These are phyloP conservation scores for Esox lucius DNA, from an alignment of 2,797 vertebrate species.

Conservation along the genomic window DNA sequence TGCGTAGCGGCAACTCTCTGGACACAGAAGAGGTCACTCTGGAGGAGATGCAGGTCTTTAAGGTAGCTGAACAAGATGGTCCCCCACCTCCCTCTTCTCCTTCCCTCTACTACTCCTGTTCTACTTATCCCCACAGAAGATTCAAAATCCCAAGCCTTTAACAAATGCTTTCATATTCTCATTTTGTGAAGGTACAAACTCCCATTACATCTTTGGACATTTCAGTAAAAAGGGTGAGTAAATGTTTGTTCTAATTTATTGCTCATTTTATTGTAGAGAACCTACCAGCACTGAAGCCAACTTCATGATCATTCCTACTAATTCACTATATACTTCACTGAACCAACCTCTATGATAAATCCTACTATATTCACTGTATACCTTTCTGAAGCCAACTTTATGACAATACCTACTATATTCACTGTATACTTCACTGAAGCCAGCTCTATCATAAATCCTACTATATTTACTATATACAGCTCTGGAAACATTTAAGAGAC, in stretches of 20 bases:
- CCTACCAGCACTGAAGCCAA: neutral
- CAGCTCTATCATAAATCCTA: too few species aligned
- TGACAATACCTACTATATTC: too few species aligned
- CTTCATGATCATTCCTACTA: neutral
- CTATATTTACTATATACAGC: too few species aligned
- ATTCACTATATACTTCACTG: too few species aligned
- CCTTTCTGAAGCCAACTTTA: too few species aligned
- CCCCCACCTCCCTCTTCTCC: neutral
- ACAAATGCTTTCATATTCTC: constrained; percentile 2
- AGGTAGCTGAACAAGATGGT: constrained; percentile 70
- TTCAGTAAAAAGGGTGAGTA: constrained; percentile 91
- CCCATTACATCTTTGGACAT: constrained; percentile 91
- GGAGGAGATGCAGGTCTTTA: constrained; percentile 94
- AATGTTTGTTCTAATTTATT: neutral
- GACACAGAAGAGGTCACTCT: constrained; percentile 82
- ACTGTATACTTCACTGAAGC: too few species aligned
- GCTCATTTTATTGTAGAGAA: neutral
- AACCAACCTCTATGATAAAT: too few species aligned
- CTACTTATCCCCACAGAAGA: neutral
- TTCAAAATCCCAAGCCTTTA: constrained; percentile 2
- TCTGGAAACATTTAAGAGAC: too few species aligned
- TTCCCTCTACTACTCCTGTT: neutral
- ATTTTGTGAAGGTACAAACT: constrained; percentile 75
- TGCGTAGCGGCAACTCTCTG: constrained; percentile 71
- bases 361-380: too few species aligned